phyloP scores from a whole-genome alignment of 2,797 vertebrate species.

The Cuniculus paca region DNA sequence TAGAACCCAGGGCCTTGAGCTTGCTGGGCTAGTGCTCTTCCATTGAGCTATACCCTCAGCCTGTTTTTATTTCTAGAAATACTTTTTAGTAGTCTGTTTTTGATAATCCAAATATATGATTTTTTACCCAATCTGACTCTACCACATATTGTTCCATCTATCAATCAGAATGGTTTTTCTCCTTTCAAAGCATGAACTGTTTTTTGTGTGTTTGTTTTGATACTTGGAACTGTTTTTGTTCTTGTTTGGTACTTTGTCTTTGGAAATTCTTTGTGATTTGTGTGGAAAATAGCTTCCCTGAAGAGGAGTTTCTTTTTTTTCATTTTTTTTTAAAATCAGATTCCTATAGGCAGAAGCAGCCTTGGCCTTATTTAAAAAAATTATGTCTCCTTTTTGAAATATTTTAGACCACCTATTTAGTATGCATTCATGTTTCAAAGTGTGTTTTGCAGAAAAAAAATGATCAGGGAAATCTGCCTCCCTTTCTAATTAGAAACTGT shows the following conservation, averaged over 20 bases:
- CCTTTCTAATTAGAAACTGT: background rate
- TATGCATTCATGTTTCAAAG: background rate
- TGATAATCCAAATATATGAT: background rate
- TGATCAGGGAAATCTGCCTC: background rate
- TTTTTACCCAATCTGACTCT: background rate
- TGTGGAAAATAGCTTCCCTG: background rate
- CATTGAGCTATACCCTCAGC: background rate
- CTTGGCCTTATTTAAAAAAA: background rate
- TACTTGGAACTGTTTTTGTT: background rate
- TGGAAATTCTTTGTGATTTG: background rate
- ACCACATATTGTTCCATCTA: background rate
- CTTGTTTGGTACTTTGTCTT: background rate
- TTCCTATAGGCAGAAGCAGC: background rate
- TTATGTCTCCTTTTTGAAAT: slow-evolving; percentile 30
- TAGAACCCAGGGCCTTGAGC: background rate
- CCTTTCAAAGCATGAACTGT: background rate
- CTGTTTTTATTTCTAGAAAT: slow-evolving; percentile 10
- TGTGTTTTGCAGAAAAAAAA: slow-evolving; percentile 20
- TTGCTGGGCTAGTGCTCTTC: background rate
- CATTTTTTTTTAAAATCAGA: background rate
- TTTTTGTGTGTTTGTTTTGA: too few relatives aligned
- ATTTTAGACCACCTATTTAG: slow-evolving; percentile 15
- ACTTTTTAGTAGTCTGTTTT: background rate
- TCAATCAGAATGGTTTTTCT: background rate
- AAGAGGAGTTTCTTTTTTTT: background rate